Evolutionary conservation across 2,113 vertebrate genomes (phyloP).

Genomic region (Australoheros scitulus): DNA sequence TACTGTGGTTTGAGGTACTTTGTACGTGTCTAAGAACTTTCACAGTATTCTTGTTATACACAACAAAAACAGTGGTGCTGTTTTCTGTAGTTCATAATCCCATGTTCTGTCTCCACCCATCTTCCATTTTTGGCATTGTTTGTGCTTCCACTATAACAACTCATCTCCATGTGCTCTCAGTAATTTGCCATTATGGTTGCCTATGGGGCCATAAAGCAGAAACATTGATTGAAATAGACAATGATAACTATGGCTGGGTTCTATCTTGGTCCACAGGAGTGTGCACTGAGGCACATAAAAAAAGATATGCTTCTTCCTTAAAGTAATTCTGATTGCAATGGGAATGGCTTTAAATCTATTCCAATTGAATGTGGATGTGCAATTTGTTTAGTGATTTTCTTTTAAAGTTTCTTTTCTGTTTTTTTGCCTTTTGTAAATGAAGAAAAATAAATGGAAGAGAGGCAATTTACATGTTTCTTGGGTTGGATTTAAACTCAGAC

Average conservation of each 20-base stretch:
- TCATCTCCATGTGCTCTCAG: slow-evolving; percentile 49
- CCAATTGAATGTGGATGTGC: background rate
- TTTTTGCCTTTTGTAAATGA: background rate
- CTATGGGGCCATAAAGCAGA: slow-evolving; percentile 50
- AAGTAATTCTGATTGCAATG: slow-evolving; percentile 38
- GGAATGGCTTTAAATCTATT: slow-evolving; percentile 1
- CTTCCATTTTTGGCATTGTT: slow-evolving; percentile 29
- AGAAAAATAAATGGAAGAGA: background rate
- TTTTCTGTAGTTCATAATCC: slow-evolving; percentile 34
- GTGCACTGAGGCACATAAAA: slow-evolving; percentile 29
- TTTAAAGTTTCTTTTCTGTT: background rate
- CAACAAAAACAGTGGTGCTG: slow-evolving; percentile 17
- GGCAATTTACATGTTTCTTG: background rate
- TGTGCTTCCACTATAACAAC: slow-evolving; percentile 46
- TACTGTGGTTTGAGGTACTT: slow-evolving; percentile 26
- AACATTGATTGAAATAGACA: slow-evolving; percentile 51
- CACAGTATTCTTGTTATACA: slow-evolving; percentile 35
- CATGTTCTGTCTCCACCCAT: slow-evolving; percentile 9
- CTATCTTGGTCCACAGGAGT: slow-evolving; percentile 37
- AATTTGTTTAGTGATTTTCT: slow-evolving; percentile 6
- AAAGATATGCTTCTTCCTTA: slow-evolving; percentile 27
- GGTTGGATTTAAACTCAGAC: background rate
- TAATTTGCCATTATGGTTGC: slow-evolving; percentile 35
- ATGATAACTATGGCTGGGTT: slow-evolving; percentile 30
- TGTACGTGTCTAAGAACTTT: slow-evolving; percentile 3